Evolutionary conservation across 2,888 invertebrate species (phyloP), one percentile per base, ranked within the genome.

Genomic region (Cephus sareptanus): DNA sequence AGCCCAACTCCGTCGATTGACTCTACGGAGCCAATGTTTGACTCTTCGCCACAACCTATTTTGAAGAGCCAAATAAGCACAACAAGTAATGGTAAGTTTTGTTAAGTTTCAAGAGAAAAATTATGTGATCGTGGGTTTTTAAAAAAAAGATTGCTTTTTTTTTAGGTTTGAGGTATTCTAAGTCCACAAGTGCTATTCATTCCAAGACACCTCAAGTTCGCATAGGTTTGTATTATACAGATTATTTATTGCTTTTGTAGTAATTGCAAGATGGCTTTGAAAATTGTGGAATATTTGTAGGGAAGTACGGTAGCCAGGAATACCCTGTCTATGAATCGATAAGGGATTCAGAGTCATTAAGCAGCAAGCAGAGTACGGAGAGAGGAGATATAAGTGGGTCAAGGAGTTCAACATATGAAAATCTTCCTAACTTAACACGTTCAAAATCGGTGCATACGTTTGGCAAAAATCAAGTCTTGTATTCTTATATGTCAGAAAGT

Each of bases 161-260:
- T 86, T 84, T 85, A 87, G 89, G 85, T 75, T 84, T 89, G 77
- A 84, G 88, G 77, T 86, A 84, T 37, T 85, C 86, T 73, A 89
- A 88, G 86, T 90, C 90, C 73, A 87, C 87, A 75, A 83, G 87
- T 81, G 88, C 87, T 11, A 86, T 90, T 76, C 83, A 88, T 75
- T 80, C 83, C 69, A 84, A 85, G 76, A 75, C 85, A 33, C 81
- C 77, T 73, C 81, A 78, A 34, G 79, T 80, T 80, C 80, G 79
- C 75, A 82, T 86, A 23, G 86, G 86, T 86, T 81, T 81, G 77
- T 71, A 74, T 73, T 74, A 34, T 34, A 76, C 13, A 68, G 4
- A 69, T 73, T 69, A 70, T 76, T 37, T n/a, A 35, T 34, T 74
- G 35, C 31, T 69, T 34, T 74, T 31, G 11, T 69, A 74, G 34